Base-by-base conservation (phyloP, 2,888 invertebrate species). In the Tipula vernalis region DNA sequence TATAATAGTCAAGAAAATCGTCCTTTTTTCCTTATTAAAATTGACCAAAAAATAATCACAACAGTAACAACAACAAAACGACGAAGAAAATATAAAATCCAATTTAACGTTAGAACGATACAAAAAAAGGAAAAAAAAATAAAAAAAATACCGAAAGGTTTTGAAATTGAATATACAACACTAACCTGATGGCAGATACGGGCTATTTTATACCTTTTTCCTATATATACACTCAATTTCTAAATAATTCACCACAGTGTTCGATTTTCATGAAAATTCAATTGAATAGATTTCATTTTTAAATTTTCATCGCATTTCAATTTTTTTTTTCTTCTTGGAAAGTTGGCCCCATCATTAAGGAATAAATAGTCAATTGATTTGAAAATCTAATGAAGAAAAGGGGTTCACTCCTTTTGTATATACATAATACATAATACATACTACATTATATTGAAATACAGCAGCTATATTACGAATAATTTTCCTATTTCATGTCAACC, bases 1-100 rank as follows among this genome's bases (percentile, higher is more conserved):
- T 71, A 71, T 71, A 71, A 71, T 71, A 71, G 71, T 71, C 71
- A 71, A 71, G 71, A 71, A 71, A 71, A 71, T 71, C 71, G 71
- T 71, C 71, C 71, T 71, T 71, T 51, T 71, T 71, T 71, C 71
- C 28, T 71, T 71, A 71, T 71, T 71, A 28, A 71, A 51, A 57
- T 71, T 71, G 71, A 71, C 71, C 71, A 71, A 39, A 71, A 28
- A 71, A 71, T 8, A 71, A 71, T 10, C 18, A 71, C 28, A 71
- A 10, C 71, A 18, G 28, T 10, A 71, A 18, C 71, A 71, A 71
- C 51, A n/a, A 51, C 51, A 51, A 51, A 1, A 51, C n/a, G 28
- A 71, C 15, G 15, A 39, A 5, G 39, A 39, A 6, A 51, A n/a
- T 1, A 15, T n/a, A 12, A 71, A 71, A 71, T 71, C 71, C 71